phyloP scores from a whole-genome alignment of 2,888 invertebrate genomes.

The Drosophila pseudotakahashii region DNA sequence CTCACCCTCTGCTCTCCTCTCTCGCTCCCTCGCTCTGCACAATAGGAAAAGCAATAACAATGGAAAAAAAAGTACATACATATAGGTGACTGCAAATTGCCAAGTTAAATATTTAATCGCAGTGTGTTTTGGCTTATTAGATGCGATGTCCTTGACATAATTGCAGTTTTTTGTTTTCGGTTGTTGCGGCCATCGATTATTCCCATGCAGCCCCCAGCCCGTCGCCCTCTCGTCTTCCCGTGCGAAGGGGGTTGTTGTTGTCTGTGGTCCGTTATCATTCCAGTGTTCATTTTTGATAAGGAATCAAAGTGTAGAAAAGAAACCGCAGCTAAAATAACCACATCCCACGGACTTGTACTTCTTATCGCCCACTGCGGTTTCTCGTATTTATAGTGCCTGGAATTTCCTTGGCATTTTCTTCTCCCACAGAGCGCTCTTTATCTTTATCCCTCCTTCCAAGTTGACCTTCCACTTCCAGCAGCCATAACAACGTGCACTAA shows the following conservation, averaged over 20 bases:
- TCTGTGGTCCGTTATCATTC: constrained; percentile 43
- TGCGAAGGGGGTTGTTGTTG: constrained; percentile 38
- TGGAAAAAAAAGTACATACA: constrained; percentile 23
- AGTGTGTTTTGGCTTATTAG: constrained; percentile 22
- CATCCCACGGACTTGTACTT: constrained; percentile 13
- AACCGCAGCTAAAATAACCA: constrained; percentile 1
- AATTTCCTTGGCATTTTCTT: constrained; percentile 32
- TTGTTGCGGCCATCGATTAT: constrained; percentile 34
- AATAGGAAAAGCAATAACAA: constrained; percentile 58
- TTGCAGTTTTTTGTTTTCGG: constrained; percentile 5
- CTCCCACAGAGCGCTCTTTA: constrained; percentile 30
- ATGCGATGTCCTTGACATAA: constrained; percentile 48
- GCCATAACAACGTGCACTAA: constrained; percentile 27
- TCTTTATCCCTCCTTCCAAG: constrained; percentile 4
- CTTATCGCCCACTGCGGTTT: constrained; percentile 14
- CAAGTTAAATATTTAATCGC: constrained; percentile 61
- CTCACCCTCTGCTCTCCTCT: constrained; percentile 14
- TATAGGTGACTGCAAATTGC: constrained; percentile 58
- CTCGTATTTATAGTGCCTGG: constrained; percentile 27
- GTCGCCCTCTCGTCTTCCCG: background rate
- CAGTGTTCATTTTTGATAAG: constrained; percentile 21
- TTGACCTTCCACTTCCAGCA: constrained; percentile 22
- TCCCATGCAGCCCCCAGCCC: background rate
- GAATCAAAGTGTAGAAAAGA: background rate
- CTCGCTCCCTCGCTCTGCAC: constrained; percentile 41